phyloP scores from a whole-genome alignment of 2,888 invertebrate species.

The Unio delphinus region DNA sequence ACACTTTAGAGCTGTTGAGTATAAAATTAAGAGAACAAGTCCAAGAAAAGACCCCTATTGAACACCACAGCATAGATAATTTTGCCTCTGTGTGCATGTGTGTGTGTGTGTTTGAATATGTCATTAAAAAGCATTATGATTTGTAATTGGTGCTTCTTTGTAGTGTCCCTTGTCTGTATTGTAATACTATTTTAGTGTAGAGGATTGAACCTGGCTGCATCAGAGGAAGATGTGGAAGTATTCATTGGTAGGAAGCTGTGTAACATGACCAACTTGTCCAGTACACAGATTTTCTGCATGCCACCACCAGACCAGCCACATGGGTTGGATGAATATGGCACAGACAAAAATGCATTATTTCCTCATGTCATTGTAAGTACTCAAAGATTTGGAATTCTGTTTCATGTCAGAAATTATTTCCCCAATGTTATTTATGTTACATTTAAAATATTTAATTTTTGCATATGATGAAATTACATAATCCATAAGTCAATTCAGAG shows the following conservation, averaged over 20 bases:
- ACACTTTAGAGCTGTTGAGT: too few relatives aligned
- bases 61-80: too few relatives aligned
- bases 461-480: too few relatives aligned
- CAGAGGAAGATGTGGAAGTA: slow-evolving; percentile 93
- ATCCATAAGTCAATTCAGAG: too few relatives aligned
- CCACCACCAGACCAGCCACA: slow-evolving; percentile 91
- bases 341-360: slow-evolving; percentile 80
- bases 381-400: too few relatives aligned
- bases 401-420: too few relatives aligned
- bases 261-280: slow-evolving; percentile 94
- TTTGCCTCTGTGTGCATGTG: background rate
- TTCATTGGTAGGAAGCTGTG: slow-evolving; percentile 92
- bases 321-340: slow-evolving; percentile 72
- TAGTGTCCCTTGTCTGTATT: background rate
- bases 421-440: too few relatives aligned
- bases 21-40: too few relatives aligned
- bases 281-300: slow-evolving; percentile 92
- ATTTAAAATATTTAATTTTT: too few relatives aligned
- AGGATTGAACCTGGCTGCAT: slow-evolving; percentile 91
- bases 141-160: background rate
- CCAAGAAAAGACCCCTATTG: too few relatives aligned
- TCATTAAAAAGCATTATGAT: background rate
- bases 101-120: background rate
- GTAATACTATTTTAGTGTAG: slow-evolving; percentile 78
- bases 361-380: slow-evolving; percentile 86